These are phyloP conservation scores for Eciton burchellii DNA, from an alignment of 1,140 invertebrate genomes.

Conservation along the genomic window DNA sequence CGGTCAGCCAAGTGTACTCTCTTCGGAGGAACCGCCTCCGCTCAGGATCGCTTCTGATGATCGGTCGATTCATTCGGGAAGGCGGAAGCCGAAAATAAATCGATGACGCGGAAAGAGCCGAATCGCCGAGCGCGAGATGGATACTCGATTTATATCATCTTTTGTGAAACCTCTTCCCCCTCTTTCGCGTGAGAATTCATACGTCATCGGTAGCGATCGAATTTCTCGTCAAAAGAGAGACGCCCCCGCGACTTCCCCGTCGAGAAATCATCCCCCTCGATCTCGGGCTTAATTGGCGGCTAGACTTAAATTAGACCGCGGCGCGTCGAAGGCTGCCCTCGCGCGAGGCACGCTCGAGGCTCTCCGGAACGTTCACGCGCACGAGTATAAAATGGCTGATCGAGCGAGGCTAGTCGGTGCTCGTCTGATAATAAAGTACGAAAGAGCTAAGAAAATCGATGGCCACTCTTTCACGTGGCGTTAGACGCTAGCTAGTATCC, in stretches of 20 bases:
- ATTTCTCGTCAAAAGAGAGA: neutral
- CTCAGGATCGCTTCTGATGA: neutral
- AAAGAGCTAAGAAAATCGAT: neutral
- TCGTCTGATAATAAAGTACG: slow-evolving; percentile 56
- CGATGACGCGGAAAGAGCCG: neutral
- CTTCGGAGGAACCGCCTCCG: neutral
- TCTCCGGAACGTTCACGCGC: neutral
- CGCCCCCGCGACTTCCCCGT: too few species aligned
- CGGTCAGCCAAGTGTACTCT: slow-evolving; percentile 70
- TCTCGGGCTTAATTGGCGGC: neutral
- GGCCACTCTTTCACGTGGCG: neutral
- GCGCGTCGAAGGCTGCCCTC: neutral
- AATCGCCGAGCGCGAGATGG: neutral
- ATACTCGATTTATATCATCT: neutral
- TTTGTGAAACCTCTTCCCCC: neutral
- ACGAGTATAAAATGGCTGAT: slow-evolving; percentile 62
- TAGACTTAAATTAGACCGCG: neutral
- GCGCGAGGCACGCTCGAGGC: neutral
- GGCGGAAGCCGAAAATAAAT: slow-evolving; percentile 12
- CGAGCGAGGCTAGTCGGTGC: slow-evolving; percentile 64
- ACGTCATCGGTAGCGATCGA: neutral
- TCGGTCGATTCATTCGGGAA: neutral
- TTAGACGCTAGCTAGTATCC: slow-evolving; percentile 23
- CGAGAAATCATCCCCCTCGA: neutral
- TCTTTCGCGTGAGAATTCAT: neutral